phyloP scores from a whole-genome alignment of 2,113 vertebrate species.

The Hyperopisus bebe region DNA sequence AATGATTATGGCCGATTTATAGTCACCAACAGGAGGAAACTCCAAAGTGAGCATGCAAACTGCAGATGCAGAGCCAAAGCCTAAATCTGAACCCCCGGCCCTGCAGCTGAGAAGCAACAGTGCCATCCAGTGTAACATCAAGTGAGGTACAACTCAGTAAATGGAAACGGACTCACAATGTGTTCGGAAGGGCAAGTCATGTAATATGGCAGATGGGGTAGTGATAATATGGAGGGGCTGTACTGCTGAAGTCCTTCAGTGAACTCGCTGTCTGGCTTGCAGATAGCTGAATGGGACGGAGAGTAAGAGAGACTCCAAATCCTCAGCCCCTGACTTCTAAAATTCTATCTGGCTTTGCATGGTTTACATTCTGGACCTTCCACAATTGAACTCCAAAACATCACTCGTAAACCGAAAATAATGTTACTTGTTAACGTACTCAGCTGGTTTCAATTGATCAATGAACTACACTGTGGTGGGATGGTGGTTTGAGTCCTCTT shows the following conservation, averaged over 20 bases:
- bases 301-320: background rate
- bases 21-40: background rate
- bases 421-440: background rate
- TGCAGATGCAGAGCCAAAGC: background rate
- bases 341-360: background rate
- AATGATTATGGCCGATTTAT: background rate
- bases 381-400: background rate
- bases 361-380: background rate
- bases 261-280: background rate
- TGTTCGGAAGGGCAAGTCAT: background rate
- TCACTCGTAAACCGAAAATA: background rate
- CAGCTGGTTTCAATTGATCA: background rate
- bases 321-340: background rate
- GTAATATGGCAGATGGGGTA: background rate
- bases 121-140: background rate
- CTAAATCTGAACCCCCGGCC: background rate
- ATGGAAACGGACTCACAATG: background rate
- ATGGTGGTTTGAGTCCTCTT: background rate
- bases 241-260: background rate
- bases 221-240: background rate
- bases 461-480: background rate
- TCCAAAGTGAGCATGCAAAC: background rate
- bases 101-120: background rate
- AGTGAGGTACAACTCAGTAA: background rate
- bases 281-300: background rate